A percentile compares a stretch with the other conserved stretches of the same genome.
Conservation (phyloP, 1,140 invertebrate genomes). For the Drosophila repletoides region DNA sequence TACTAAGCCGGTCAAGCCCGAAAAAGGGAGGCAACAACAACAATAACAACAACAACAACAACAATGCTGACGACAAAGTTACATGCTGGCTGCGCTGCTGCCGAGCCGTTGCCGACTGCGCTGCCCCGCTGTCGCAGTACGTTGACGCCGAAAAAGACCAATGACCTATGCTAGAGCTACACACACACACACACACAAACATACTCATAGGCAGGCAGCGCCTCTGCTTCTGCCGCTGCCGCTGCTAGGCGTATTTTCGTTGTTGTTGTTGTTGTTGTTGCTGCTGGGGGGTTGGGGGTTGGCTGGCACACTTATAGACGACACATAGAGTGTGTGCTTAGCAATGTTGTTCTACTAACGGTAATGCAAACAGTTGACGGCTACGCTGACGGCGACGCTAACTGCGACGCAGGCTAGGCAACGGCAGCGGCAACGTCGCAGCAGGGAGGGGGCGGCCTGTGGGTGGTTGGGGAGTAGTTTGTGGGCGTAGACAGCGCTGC, state of each 20-base stretch:
- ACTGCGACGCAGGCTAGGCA: not conserved
- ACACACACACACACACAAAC: slow-evolving; percentile 23
- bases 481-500: slow-evolving; percentile 43
- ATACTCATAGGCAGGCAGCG: slow-evolving; percentile 15
- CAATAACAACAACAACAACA: slow-evolving; percentile 1
- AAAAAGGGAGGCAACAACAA: slow-evolving; percentile 39
- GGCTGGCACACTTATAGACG: slow-evolving; percentile 75
- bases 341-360: slow-evolving; percentile 80
- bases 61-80: slow-evolving; percentile 73
- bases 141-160: slow-evolving; percentile 82
- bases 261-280: slow-evolving; percentile 25
- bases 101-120: slow-evolving; percentile 37
- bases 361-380: slow-evolving; percentile 74
- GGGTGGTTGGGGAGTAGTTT: not conserved
- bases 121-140: slow-evolving; percentile 71
- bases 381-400: slow-evolving; percentile 1
- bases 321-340: slow-evolving; percentile 67
- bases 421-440: not conserved
- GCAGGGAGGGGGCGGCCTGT: not conserved
- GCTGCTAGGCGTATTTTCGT: slow-evolving; percentile 39
- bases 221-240: slow-evolving; percentile 36
- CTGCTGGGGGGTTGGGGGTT: slow-evolving; percentile 31
- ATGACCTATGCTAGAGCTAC: slow-evolving; percentile 75
- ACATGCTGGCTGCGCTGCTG: slow-evolving; percentile 58
- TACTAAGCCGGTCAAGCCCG: slow-evolving; percentile 76